Percentiles rank a stretch among this genome's conserved stretches.
Conservation (phyloP, 2,113 vertebrate species). For the Cyanoderma ruficeps region DNA sequence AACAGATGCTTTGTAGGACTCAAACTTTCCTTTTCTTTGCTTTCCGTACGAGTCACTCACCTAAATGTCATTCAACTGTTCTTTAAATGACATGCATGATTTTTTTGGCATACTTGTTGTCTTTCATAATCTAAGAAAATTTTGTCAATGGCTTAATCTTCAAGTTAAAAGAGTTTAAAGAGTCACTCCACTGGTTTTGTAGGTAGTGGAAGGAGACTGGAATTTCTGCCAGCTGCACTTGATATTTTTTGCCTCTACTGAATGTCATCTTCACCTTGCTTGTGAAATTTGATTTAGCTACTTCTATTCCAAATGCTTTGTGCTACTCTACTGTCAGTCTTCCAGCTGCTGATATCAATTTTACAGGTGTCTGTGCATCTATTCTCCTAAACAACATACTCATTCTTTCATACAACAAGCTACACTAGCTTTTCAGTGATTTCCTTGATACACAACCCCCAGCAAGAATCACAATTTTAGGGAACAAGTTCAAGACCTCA, state of each 20-base stretch:
- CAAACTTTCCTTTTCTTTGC: background rate
- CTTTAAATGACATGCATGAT: background rate
- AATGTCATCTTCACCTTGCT: background rate
- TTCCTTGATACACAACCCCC: background rate
- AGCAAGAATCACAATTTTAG: background rate
- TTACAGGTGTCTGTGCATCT: background rate
- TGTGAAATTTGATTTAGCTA: slow-evolving; percentile 14
- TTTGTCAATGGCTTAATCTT: background rate
- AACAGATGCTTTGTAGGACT: background rate
- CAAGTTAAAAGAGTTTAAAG: background rate
- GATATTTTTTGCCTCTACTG: background rate
- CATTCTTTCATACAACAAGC: background rate
- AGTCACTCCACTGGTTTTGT: background rate
- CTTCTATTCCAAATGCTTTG: background rate
- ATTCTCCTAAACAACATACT: background rate
- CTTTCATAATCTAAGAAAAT: background rate
- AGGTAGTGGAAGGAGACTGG: background rate
- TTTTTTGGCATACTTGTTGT: background rate
- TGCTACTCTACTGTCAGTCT: background rate
- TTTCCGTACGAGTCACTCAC: background rate
- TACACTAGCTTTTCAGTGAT: background rate
- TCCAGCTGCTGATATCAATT: background rate
- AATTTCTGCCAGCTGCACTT: background rate
- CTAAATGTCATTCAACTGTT: background rate
- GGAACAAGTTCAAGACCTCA: background rate